Base-by-base conservation (phyloP, 1,140 invertebrate species). In the Drosophila repletoides region DNA sequence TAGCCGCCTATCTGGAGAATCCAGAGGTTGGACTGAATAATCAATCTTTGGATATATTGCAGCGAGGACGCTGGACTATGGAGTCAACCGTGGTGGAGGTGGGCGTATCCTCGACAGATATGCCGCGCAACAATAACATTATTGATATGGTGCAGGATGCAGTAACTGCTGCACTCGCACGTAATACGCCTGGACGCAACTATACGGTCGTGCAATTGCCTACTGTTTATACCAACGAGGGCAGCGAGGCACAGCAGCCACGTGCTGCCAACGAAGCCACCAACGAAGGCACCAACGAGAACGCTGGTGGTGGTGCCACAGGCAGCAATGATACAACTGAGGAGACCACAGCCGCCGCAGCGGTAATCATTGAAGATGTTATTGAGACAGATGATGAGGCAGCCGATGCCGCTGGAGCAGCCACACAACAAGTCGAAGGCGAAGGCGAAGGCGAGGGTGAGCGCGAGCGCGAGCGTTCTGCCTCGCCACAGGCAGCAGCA, bases 31-130 rank as follows among this genome's bases (percentile, higher is more conserved):
- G 89, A 3, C 53, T 90, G 0, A 89, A 90, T 45, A 90, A 90
- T 63, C 70, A 79, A 17, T 72, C 89, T 0, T 22, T 90, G 45
- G 89, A 90, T 45, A 90, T 90, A 7, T 51, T 90, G 21, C 76
- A 89, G 15, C 89, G 88, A 3, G 88, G 88, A 2, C 86, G 87
- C 28, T 90, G 83, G 74, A 90, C 89, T 33, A 90, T 90, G 89
- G 89, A 90, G 43, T 90, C 89, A 3, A 90, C 89, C 1, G 89
- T 90, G 1, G 84, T 90, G 1, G 89, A 90, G 60, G 89, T 90
- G n/a, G 89, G 89, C 4, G 89, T 90, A 40, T 89, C 89, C 3
- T 83, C 89, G 3, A 69, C 83, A 0, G 89, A 90, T 17, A 40
- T 90, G 53, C 88, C 88, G 9, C 83, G 88, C 56, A 89, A 89